Evolutionary conservation across 2,888 invertebrate species (phyloP), one percentile per base, ranked within the genome.

Genomic region (Branchellion lobata): DNA sequence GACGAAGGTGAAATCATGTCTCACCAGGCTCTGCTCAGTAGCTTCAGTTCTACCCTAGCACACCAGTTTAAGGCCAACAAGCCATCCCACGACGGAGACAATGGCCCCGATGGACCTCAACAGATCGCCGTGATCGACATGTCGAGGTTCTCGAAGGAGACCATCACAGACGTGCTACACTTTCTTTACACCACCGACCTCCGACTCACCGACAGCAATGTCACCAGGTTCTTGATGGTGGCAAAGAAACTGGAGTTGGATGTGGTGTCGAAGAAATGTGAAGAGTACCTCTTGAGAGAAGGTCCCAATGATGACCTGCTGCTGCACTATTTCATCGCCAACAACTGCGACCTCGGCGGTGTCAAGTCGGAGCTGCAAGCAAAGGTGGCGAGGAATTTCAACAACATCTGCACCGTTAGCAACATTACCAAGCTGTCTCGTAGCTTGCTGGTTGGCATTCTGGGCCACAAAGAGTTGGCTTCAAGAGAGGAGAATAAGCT

Each of bases 11-110:
- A 75, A 29, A 75, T 75, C 1, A 47, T 75, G 75, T 40, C 53
- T 8, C 75, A 75, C 75, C 75, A 75, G 53, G 75, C 75, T n/a
- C 29, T 75, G 5, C 53, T 75, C 53, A 75, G 75, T 21, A 75
- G 75, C 18, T 75, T 75, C 75, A 75, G 75, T 33, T 51, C 75
- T n/a, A 29, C 75, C n/a, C 53, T 75, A n/a, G 24, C 75, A 0
- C 5, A 27, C 8, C 53, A 51, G n/a, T 75, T 75, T 53, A 75
- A 75, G n/a, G 11, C 24, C 14, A 53, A 27, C 75, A 75, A 53
- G 51, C 53, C 75, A 2, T 33, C 27, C 29, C 31, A 40, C 53
- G 51, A 47, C 1, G 24, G 51, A 14, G 75, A 75, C 31, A 27
- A 14, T 33, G 33, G 14, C 31, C n/a, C 34, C 34, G 75, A 53